Evolutionary conservation across 92 coral and sea anemone genomes (phyloP).

Genomic region (Metridium senile): DNA sequence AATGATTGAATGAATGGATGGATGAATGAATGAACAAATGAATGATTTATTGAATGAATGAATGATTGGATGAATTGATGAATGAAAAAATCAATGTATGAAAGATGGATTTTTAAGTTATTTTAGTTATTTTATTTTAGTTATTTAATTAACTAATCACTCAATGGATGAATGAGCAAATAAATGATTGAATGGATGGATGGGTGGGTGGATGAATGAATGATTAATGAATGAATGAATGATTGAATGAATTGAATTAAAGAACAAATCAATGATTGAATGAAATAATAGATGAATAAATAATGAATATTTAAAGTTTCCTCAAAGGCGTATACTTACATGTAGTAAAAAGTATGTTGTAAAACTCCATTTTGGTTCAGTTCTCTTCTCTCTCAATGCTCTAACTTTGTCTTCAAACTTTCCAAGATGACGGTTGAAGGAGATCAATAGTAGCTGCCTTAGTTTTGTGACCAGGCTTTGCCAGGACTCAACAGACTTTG

Average conservation of each 20-base stretch:
- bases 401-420: constrained; percentile 96
- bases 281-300: not conserved
- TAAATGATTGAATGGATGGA: too few species aligned
- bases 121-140: too few species aligned
- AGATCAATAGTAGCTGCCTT: constrained; percentile 73
- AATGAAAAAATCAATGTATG: too few species aligned
- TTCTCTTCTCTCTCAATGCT: constrained; percentile 82
- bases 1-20: too few species aligned
- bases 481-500: constrained; percentile 94
- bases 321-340: constrained; percentile 55
- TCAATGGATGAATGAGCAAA: too few species aligned
- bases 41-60: too few species aligned
- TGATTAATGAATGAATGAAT: not conserved
- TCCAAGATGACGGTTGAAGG: constrained; percentile 92
- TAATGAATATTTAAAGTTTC: too few species aligned
- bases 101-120: too few species aligned
- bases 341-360: constrained; percentile 90
- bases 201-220: too few species aligned
- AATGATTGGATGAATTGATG: too few species aligned
- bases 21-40: too few species aligned
- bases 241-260: not conserved
- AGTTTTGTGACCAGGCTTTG: constrained; percentile 80
- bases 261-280: not conserved
- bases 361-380: constrained; percentile 87
- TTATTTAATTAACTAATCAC: too few species aligned